Conservation (phyloP, 1,140 invertebrate species). For the Arctopsyche grandis region DNA sequence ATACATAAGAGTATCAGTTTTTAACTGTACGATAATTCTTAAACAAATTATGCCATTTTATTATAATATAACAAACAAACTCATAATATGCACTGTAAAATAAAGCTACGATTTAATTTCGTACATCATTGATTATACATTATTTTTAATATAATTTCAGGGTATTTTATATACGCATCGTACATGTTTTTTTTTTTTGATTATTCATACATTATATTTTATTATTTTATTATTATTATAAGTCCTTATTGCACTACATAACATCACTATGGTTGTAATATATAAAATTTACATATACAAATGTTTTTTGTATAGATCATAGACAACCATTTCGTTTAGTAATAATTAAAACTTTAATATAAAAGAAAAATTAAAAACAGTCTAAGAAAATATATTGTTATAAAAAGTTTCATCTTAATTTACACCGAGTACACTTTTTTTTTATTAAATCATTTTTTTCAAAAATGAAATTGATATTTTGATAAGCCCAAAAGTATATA, state of each 20-base stretch:
- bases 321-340: slow-evolving; percentile 38
- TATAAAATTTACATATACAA: slow-evolving; percentile 26
- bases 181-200: too few relatives aligned
- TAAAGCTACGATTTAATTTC: too few relatives aligned
- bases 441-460: not conserved
- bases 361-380: slow-evolving; percentile 32
- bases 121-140: too few relatives aligned
- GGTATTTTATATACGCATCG: too few relatives aligned
- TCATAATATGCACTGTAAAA: too few relatives aligned
- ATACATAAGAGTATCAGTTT: not conserved
- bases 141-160: too few relatives aligned
- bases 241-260: slow-evolving; percentile 37
- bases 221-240: too few relatives aligned
- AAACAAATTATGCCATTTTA: too few relatives aligned
- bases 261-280: slow-evolving; percentile 25
- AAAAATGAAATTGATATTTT: slow-evolving; percentile 16
- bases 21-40: too few relatives aligned
- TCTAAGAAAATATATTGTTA: slow-evolving; percentile 43
- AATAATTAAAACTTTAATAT: not conserved
- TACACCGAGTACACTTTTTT: not conserved
- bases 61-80: too few relatives aligned
- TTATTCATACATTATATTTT: too few relatives aligned
- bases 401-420: slow-evolving; percentile 35
- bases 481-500: not conserved
- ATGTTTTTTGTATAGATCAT: slow-evolving; percentile 22